These are phyloP conservation scores for Abscondita cerata DNA, from an alignment of 2,888 invertebrate species.

Conservation along the genomic window DNA sequence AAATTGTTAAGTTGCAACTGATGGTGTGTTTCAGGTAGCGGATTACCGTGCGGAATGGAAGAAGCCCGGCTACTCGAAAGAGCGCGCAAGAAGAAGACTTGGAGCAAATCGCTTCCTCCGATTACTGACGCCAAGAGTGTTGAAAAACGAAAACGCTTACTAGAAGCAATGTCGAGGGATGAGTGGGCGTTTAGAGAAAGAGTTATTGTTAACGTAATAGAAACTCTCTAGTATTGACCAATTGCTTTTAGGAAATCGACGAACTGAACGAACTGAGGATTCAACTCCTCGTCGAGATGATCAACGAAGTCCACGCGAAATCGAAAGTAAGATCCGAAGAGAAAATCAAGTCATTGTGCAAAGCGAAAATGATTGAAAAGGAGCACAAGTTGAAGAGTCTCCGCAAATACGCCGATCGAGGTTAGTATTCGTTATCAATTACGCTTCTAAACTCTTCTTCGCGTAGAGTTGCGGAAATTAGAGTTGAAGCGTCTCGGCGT, in stretches of 20 bases:
- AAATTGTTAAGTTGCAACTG: background rate
- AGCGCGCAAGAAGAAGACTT: conserved; percentile 69
- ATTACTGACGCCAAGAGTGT: conserved; percentile 63
- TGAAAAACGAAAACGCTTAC: conserved; percentile 68
- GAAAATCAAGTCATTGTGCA: conserved; percentile 63
- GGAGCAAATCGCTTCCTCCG: conserved; percentile 67
- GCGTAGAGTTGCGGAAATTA: conserved; percentile 61
- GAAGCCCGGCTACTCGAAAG: conserved; percentile 72
- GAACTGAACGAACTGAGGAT: conserved; percentile 73
- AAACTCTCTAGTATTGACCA: too few relatives aligned
- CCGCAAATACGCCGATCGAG: conserved; percentile 61
- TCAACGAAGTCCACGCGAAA: conserved; percentile 63
- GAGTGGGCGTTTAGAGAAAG: conserved; percentile 85
- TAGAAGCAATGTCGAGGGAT: conserved; percentile 81
- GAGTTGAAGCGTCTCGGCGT: conserved; percentile 55
- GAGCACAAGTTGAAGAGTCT: conserved; percentile 65
- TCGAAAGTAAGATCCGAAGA: conserved; percentile 57
- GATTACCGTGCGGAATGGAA: conserved; percentile 68
- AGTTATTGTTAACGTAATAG: conserved; percentile 60
- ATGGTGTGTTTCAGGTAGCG: conserved; percentile 56
- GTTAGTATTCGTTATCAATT: conserved; percentile 45
- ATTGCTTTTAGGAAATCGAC: conserved; percentile 69
- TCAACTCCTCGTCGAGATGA: conserved; percentile 71
- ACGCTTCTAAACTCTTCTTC: background rate
- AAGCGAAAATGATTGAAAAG: conserved; percentile 63